Conservation (phyloP, 2,888 invertebrate species). For the Lasioglossum morio region DNA sequence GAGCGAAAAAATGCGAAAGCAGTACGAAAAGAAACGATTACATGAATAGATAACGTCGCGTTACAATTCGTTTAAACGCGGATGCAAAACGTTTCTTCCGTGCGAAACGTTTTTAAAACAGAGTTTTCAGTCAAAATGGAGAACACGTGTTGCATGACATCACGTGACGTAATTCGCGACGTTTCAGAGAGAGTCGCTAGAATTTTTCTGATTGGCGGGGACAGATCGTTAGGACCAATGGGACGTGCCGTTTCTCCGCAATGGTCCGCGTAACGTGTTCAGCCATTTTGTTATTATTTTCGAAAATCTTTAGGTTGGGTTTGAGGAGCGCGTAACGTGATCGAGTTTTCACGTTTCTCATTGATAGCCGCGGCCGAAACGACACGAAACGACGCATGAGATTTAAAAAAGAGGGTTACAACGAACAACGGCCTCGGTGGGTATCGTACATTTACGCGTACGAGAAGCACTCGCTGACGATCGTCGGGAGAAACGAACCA, state of each 20-base stretch:
- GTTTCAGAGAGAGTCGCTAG: conserved; percentile 70
- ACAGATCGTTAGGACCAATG: conserved; percentile 72
- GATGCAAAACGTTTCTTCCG: conserved; percentile 9
- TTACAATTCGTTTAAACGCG: background rate
- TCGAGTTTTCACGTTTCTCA: conserved; percentile 52
- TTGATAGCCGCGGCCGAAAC: conserved; percentile 44
- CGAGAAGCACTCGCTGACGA: conserved; percentile 66
- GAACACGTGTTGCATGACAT: conserved; percentile 79
- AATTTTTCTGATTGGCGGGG: conserved; percentile 63
- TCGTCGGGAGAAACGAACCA: conserved; percentile 63
- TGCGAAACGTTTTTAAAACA: conserved; percentile 21
- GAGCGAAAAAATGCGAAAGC: background rate
- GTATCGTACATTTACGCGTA: conserved; percentile 71
- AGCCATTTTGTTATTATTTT: conserved; percentile 84
- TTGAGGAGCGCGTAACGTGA: conserved; percentile 71
- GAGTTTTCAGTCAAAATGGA: conserved; percentile 71
- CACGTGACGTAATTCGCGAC: conserved; percentile 74
- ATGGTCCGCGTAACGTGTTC: conserved; percentile 76
- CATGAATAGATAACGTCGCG: background rate
- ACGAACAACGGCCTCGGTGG: conserved; percentile 79
- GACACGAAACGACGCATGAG: conserved; percentile 70
- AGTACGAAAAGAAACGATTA: background rate
- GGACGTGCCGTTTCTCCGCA: conserved; percentile 73
- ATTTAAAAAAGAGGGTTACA: conserved; percentile 70
- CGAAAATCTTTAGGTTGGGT: conserved; percentile 82